Base-by-base conservation (phyloP, 2,113 vertebrate species). In the Catharus minimus region DNA sequence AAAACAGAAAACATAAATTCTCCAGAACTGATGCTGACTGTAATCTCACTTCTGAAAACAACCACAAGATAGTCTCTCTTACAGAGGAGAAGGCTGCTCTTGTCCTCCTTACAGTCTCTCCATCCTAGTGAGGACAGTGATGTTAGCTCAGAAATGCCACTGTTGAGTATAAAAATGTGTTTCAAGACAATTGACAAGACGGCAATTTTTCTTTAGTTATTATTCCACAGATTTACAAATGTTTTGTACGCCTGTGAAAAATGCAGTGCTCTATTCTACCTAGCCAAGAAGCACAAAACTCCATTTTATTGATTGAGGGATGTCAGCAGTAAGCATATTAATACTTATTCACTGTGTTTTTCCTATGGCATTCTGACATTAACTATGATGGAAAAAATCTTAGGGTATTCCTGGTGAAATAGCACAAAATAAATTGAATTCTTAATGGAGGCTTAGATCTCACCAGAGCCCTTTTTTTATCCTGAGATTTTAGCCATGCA, bases 401-500 rank as follows among this genome's bases (percentile, higher is more conserved):
- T 79, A 62, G 33, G 44, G 46, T 91, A 88, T 80, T 93, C 44
- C 68, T 88, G 72, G 80, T 50, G 84, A 94, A 95, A 85, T 28
- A 64, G 19, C 30, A 85, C 41, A 80, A 96, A 94, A 83, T 41
- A 91, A 81, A 90, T 61, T 56, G 13, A 68, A 65, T 72, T 72
- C 86, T 93, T 44, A 84, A 78, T 76, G 65, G 79, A 92, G 91
- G 60, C 47, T 93, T 86, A 94, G 71, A 92, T 85, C 53, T 86
- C 49, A 95, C 49, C n/a, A 69, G 56, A 89, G 55, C n/a, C 20
- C 22, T 52, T 66, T 90, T 77, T 92, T 92, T 16, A 75, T 88
- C 39, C 26, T 72, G 33, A 69, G 43, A 52, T 88, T 90, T 93
- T 86, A 93, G 53, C 38, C 71, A 57, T 66, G 82, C 65, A 90